Conservation (phyloP, 2,113 vertebrate species). For the Perca schrenkii region DNA sequence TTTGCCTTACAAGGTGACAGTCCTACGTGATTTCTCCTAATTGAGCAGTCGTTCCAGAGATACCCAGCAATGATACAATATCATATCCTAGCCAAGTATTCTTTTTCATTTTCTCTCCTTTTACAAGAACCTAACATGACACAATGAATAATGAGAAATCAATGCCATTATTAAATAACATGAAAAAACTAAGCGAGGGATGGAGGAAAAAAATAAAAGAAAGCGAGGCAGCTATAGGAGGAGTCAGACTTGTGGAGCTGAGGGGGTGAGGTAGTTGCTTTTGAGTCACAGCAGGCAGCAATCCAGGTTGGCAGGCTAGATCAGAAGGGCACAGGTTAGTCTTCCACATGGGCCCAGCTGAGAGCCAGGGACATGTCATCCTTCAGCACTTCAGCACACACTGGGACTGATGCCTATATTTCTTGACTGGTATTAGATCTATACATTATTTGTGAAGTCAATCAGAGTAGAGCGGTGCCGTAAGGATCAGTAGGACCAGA, state of each 20-base stretch:
- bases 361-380: conserved; percentile 55
- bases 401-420: conserved; percentile 25
- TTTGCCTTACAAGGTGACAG: conserved; percentile 39
- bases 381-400: conserved; percentile 40
- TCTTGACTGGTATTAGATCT: conserved; percentile 48
- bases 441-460: conserved; percentile 60
- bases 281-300: conserved; percentile 32
- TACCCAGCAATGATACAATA: background rate
- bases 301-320: conserved; percentile 39
- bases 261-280: conserved; percentile 30
- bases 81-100: conserved; percentile 2
- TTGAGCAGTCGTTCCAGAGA: conserved; percentile 49
- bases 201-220: conserved; percentile 7
- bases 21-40: conserved; percentile 56
- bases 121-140: conserved; percentile 48
- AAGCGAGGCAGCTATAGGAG: background rate
- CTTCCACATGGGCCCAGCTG: conserved; percentile 54
- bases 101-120: conserved; percentile 17
- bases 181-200: conserved; percentile 1
- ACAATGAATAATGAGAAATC: conserved; percentile 50
- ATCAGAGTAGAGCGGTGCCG: conserved; percentile 49
- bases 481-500: conserved; percentile 34
- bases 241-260: conserved; percentile 9
- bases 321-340: conserved; percentile 53
- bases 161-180: conserved; percentile 32